Base-by-base conservation (phyloP, 2,113 vertebrate genomes). In the Pao palembangensis region DNA sequence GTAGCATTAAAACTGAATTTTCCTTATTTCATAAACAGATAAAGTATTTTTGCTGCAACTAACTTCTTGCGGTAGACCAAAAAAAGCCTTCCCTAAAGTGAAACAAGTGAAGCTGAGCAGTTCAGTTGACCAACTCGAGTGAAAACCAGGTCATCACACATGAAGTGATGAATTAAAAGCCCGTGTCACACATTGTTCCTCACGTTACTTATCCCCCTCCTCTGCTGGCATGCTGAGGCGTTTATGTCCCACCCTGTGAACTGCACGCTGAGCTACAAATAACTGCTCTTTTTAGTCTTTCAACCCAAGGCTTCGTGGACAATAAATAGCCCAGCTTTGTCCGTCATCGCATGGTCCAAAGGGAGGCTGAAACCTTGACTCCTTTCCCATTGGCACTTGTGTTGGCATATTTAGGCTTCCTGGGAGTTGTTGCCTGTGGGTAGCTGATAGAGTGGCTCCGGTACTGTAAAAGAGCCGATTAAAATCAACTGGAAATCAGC, bases 401-500 rank as follows among this genome's bases (percentile, higher is more conserved):
- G 43, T 59, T 69, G 61, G 68, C 55, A 69, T 72, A 65, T 74
- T 78, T 55, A 63, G 61, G 50, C 41, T 57, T 69, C 61, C 42
- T 73, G 46, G 64, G 61, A 67, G 75, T 67, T 58, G 75, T 28
- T 69, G 77, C 67, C 70, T 74, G 69, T 58, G 55, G 79, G 51
- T 41, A 65, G 34, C 51, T 79, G 76, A 84, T 71, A 80, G 69
- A 87, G 74, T 60, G 62, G 61, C 43, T 70, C 75, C 67, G 66
- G 51, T 68, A 66, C 58, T 80, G 67, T 69, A 85, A 85, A 84
- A 68, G 54, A 80, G 62, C 67, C 79, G 78, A 81, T 81, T 82
- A 60, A 84, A 87, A 85, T 81, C 71, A 73, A 72, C 50, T 76
- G 64, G 65, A 84, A 82, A 76, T 71, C 79, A 78, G 63, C 51